Evolutionary conservation across 2,113 vertebrate genomes (phyloP).

Genomic region (Piaya cayana): DNA sequence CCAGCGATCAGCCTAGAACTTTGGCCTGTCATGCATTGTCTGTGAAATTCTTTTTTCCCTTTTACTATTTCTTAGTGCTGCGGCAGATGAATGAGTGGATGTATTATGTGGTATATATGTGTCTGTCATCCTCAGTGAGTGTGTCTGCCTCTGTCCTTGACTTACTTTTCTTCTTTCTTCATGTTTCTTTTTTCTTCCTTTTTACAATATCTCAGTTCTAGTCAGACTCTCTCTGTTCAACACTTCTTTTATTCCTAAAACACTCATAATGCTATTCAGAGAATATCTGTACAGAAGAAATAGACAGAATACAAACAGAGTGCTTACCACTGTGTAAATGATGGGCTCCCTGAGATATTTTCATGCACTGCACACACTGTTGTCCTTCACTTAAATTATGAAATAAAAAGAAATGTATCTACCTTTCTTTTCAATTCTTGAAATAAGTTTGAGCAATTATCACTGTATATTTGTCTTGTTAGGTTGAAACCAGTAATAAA

Average conservation of each 20-base stretch:
- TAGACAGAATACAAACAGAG: constrained; percentile 60
- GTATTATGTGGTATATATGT: constrained; percentile 63
- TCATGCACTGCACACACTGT: not conserved
- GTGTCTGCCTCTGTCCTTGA: constrained; percentile 79
- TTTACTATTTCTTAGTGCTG: constrained; percentile 37
- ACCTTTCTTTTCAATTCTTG: constrained; percentile 70
- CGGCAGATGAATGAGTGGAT: constrained; percentile 58
- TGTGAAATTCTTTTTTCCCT: constrained; percentile 66
- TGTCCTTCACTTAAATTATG: constrained; percentile 73
- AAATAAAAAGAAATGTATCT: constrained; percentile 73
- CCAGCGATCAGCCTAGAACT: constrained; percentile 76
- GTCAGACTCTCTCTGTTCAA: constrained; percentile 74
- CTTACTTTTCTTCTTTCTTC: constrained; percentile 73
- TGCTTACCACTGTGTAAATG: constrained; percentile 53
- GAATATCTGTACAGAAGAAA: constrained; percentile 64
- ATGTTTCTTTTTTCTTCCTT: constrained; percentile 68
- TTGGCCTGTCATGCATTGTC: constrained; percentile 70
- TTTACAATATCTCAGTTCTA: constrained; percentile 76
- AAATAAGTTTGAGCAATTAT: constrained; percentile 72
- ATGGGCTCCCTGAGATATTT: constrained; percentile 60
- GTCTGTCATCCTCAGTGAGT: constrained; percentile 59
- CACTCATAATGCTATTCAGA: constrained; percentile 77
- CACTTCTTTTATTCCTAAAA: constrained; percentile 76
- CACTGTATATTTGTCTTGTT: constrained; percentile 51
- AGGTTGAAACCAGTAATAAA: constrained; percentile 65